Evolutionary conservation across 2,888 invertebrate species (phyloP).

Genomic region (Anoncus sp.): DNA sequence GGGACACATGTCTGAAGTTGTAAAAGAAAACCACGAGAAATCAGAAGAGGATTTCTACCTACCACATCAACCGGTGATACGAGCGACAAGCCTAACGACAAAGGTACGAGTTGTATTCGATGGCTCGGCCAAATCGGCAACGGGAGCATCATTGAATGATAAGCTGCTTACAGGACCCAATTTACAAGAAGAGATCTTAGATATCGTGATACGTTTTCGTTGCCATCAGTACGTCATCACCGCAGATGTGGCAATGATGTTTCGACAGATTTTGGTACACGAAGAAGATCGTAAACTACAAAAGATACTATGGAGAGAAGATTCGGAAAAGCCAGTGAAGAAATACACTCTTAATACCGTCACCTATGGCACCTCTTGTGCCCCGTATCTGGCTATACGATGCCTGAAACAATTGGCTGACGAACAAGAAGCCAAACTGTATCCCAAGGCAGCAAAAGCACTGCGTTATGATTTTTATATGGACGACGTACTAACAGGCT

Average conservation of each 20-base stretch:
- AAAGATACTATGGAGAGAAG: conserved; percentile 47
- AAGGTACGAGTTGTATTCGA: conserved; percentile 43
- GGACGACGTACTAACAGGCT: conserved; percentile 50
- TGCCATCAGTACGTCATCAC: conserved; percentile 53
- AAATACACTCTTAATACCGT: conserved; percentile 45
- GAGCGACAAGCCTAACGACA: conserved; percentile 37
- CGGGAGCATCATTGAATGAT: too few species aligned
- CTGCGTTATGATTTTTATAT: conserved; percentile 49
- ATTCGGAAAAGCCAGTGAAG: too few species aligned
- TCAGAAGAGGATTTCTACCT: conserved; percentile 13
- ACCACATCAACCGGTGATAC: conserved; percentile 55
- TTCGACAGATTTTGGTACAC: conserved; percentile 43
- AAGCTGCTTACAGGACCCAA: conserved; percentile 43
- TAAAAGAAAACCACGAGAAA: not conserved
- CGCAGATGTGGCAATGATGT: conserved; percentile 54
- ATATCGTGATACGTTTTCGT: conserved; percentile 50
- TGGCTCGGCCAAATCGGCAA: conserved; percentile 51
- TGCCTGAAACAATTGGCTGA: conserved; percentile 50
- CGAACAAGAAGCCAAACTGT: conserved; percentile 41
- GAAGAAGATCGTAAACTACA: conserved; percentile 44
- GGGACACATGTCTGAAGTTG: conserved; percentile 64
- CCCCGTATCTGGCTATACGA: conserved; percentile 47
- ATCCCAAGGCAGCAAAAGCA: conserved; percentile 16
- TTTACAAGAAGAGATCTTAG: conserved; percentile 35
- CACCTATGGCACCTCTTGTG: conserved; percentile 42